A percentile compares a stretch with the other conserved stretches of the same genome.
These are phyloP conservation scores for Euphonia xanthogaster DNA, from an alignment of 2,797 vertebrate genomes.

Conservation along the genomic window DNA sequence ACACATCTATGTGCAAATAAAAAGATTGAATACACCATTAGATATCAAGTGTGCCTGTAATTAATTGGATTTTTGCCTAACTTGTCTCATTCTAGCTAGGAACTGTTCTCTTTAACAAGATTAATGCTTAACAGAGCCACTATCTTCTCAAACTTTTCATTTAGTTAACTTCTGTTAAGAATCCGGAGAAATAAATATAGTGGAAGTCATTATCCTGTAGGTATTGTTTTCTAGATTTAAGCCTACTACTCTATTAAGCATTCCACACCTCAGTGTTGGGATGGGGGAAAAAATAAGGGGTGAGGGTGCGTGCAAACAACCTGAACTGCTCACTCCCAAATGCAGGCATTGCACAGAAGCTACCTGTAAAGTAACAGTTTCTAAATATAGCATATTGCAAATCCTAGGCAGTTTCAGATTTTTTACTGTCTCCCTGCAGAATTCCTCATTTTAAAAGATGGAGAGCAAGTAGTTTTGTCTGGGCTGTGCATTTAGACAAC, in stretches of 20 bases:
- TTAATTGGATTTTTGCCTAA: background rate
- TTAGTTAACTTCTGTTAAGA: background rate
- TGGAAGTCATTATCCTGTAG: background rate
- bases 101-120: background rate
- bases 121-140: background rate
- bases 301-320: background rate
- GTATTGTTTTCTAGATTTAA: background rate
- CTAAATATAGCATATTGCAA: background rate
- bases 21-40: background rate
- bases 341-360: background rate
- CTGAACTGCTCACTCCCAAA: background rate
- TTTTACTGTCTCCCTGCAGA: background rate
- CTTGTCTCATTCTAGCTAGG: background rate
- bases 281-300: rapidly evolving
- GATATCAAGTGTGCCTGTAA: background rate
- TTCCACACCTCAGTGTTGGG: background rate
- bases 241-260: background rate
- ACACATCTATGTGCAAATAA: background rate
- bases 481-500: background rate
- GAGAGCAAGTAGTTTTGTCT: background rate
- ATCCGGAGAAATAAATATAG: background rate
- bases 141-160: background rate
- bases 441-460: background rate
- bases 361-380: background rate
- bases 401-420: background rate